Percentiles rank a stretch among this genome's conserved stretches.
These are phyloP conservation scores for Dendroctonus valens DNA, from an alignment of 1,140 invertebrate species.

Conservation along the genomic window DNA sequence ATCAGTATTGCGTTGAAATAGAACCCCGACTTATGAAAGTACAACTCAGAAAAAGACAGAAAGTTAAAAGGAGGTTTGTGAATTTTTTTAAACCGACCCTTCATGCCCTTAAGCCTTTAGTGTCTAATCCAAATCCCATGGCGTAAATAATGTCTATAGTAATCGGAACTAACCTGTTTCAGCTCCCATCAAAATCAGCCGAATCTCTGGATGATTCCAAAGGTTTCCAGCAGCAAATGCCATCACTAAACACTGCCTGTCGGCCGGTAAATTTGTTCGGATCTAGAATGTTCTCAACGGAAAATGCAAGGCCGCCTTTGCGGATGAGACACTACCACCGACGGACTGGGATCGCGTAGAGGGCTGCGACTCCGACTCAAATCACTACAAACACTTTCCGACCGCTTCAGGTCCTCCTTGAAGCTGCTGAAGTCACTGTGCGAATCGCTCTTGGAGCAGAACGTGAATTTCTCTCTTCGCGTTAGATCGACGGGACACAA, in stretches of 20 bases:
- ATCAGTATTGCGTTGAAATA: too few species aligned
- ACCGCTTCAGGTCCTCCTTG: conserved; percentile 43
- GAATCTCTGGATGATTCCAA: conserved; percentile 52
- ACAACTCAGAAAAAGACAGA: too few species aligned
- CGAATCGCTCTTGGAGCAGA: conserved; percentile 39
- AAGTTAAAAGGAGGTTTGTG: too few species aligned
- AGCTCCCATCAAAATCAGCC: conserved; percentile 54
- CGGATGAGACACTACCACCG: conserved; percentile 47
- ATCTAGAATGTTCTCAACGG: conserved; percentile 88
- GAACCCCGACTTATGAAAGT: too few species aligned
- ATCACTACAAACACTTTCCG: conserved; percentile 53
- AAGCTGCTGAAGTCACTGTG: conserved; percentile 43
- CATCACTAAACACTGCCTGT: conserved; percentile 53
- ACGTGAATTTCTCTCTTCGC: conserved; percentile 45
- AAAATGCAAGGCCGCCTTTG: conserved; percentile 71
- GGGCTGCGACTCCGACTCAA: conserved; percentile 50
- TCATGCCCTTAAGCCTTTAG: background rate
- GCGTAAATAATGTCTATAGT: too few species aligned
- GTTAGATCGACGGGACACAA: conserved; percentile 52
- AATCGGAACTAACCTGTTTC: conserved; percentile 57
- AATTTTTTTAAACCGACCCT: too few species aligned
- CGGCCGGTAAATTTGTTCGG: conserved; percentile 84
- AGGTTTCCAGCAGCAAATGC: conserved; percentile 60
- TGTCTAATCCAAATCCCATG: too few species aligned
- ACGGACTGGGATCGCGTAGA: conserved; percentile 45